These are phyloP conservation scores for Geotrypetes seraphini DNA, from an alignment of 2,797 vertebrate species.

Conservation along the genomic window DNA sequence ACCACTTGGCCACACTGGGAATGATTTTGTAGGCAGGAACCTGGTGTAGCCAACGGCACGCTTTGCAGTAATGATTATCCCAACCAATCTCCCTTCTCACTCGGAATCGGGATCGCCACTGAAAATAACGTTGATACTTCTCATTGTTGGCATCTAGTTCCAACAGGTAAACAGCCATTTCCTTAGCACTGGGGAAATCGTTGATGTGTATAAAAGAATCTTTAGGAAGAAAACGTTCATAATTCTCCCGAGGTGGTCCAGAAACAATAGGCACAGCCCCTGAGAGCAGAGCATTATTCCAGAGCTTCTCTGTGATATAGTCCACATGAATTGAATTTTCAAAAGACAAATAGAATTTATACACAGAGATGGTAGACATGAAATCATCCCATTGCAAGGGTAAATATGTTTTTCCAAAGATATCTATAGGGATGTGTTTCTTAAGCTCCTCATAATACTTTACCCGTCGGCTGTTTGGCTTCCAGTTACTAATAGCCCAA, in stretches of 20 bases:
- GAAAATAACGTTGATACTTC: conserved; percentile 60
- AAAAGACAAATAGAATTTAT: conserved; percentile 86
- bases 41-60: not conserved
- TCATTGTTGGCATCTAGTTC: conserved; percentile 48
- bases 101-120: conserved; percentile 47
- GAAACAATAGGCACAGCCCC: conserved; percentile 76
- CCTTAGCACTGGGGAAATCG: conserved; percentile 58
- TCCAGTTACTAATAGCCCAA: conserved; percentile 7
- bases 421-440: not conserved
- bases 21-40: not conserved
- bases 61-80: not conserved
- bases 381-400: not conserved
- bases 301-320: conserved; percentile 92
- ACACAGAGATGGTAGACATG: conserved; percentile 44
- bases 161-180: conserved; percentile 59
- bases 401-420: not conserved
- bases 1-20: not conserved
- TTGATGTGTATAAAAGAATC: conserved; percentile 80
- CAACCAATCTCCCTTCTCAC: not conserved
- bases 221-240: conserved; percentile 62
- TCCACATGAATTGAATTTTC: conserved; percentile 76
- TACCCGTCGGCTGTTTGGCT: not conserved
- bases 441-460: not conserved
- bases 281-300: conserved; percentile 67
- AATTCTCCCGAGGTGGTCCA: conserved; percentile 62